Percentiles rank a stretch among this genome's conserved stretches.
phyloP scores from a whole-genome alignment of 2,888 invertebrate species.

The Brachyopa scutellaris region DNA sequence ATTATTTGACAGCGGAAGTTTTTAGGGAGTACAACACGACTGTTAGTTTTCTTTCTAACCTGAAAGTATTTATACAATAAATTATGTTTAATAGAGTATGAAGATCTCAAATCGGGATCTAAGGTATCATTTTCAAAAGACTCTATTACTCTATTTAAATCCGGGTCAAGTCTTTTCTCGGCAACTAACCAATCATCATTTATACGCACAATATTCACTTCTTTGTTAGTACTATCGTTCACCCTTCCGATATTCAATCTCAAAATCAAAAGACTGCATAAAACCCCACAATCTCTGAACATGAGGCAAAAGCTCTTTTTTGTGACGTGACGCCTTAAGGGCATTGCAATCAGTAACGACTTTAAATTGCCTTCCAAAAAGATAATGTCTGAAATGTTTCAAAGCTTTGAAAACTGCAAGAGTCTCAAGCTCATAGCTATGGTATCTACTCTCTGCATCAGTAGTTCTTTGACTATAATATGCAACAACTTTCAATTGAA shows the following conservation, averaged over 20 bases:
- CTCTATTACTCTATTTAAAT: neutral
- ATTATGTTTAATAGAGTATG: conserved; percentile 11
- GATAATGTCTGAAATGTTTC: conserved; percentile 63
- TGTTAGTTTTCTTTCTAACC: conserved; percentile 3
- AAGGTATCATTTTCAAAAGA: neutral
- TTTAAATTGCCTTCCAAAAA: conserved; percentile 55
- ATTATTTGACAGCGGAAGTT: conserved; percentile 16
- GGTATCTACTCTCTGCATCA: conserved; percentile 7
- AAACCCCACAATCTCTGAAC: conserved; percentile 12
- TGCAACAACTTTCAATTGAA: too few species aligned
- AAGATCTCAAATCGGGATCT: neutral
- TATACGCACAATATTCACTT: neutral
- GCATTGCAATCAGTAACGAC: conserved; percentile 54
- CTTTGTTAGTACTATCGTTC: too few species aligned
- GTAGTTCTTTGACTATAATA: conserved; percentile 41
- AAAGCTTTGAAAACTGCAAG: conserved; percentile 65
- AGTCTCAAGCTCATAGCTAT: conserved; percentile 49
- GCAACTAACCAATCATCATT: too few species aligned
- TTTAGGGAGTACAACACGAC: neutral
- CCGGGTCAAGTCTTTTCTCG: neutral
- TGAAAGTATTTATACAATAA: conserved; percentile 15
- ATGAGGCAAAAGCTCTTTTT: conserved; percentile 46
- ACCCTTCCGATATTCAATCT: too few species aligned
- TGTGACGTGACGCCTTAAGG: conserved; percentile 33
- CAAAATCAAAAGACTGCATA: too few species aligned